Evolutionary conservation across 2,113 vertebrate species (phyloP).

Genomic region (Nothoprocta perdicaria): DNA sequence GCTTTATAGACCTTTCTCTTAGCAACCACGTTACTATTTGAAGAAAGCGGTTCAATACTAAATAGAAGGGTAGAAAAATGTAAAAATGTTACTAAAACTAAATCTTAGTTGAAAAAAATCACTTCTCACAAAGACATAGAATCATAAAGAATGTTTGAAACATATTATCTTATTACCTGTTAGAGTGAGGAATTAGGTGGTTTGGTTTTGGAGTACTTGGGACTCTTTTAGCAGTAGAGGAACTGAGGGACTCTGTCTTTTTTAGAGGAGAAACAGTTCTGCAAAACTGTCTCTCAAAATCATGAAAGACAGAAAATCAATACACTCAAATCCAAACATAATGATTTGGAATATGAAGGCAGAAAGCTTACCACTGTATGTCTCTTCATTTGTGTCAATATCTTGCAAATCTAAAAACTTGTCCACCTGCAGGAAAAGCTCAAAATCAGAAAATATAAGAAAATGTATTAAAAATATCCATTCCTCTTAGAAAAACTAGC

Average conservation of each 20-base stretch:
- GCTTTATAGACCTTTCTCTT: not conserved
- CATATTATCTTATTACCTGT: not conserved
- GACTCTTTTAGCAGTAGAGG: not conserved
- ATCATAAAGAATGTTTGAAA: not conserved
- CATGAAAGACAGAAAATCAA: not conserved
- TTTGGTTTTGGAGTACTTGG: not conserved
- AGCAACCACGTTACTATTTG: not conserved
- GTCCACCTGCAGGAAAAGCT: constrained; percentile 64
- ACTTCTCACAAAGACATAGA: not conserved
- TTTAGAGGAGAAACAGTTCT: not conserved
- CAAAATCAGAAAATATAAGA: not conserved
- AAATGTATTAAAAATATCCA: not conserved
- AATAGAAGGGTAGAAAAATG: too few species aligned
- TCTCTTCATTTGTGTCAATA: constrained; percentile 46
- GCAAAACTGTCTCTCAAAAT: not conserved
- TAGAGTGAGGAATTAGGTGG: not conserved
- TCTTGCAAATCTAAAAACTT: constrained; percentile 68
- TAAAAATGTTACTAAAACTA: too few species aligned
- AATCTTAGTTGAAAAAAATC: not conserved
- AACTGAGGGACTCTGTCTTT: not conserved
- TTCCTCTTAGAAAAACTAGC: constrained; percentile 8
- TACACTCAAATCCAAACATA: not conserved
- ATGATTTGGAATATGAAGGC: not conserved
- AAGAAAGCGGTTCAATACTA: not conserved
- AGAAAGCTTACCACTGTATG: constrained; percentile 49